Conservation (phyloP, 1,140 invertebrate genomes). For the Paracyclopina nana region DNA sequence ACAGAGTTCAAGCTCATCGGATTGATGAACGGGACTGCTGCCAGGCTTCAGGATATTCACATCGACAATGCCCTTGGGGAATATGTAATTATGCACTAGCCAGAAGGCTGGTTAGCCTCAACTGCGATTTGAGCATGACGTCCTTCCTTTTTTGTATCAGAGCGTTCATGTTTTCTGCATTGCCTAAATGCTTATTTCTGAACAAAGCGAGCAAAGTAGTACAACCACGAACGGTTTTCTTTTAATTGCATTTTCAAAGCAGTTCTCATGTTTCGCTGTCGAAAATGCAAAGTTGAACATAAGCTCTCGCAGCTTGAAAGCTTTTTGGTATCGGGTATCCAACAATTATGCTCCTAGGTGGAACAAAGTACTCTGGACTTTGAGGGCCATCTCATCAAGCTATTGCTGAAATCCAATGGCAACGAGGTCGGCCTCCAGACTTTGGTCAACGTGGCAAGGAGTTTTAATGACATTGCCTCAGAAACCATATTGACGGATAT, state of each 20-base stretch:
- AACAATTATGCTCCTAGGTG: not conserved
- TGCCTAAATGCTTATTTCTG: no score
- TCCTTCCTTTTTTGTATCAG: no score
- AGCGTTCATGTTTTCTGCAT: no score
- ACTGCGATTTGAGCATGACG: no score
- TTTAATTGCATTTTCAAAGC: no score
- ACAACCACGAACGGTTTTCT: no score
- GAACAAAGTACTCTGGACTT: not conserved
- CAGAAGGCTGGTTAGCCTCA: no score
- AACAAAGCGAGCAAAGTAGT: no score
- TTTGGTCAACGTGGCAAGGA: not conserved
- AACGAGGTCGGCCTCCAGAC: not conserved
- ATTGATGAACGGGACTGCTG: not conserved
- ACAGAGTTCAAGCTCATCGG: not conserved
- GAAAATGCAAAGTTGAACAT: not conserved
- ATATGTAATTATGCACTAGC: not conserved
- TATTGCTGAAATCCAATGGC: not conserved
- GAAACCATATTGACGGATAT: conserved; percentile 31
- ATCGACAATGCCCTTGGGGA: not conserved
- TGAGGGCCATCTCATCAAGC: not conserved
- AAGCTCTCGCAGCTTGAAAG: not conserved
- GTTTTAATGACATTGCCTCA: conserved; percentile 18
- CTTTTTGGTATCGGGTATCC: not conserved
- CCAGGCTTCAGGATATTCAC: not conserved
- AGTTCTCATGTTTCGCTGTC: no score